Base-by-base conservation (phyloP, 53 echinoderm and acorn worm genomes). In the Actinopyga echinites region DNA sequence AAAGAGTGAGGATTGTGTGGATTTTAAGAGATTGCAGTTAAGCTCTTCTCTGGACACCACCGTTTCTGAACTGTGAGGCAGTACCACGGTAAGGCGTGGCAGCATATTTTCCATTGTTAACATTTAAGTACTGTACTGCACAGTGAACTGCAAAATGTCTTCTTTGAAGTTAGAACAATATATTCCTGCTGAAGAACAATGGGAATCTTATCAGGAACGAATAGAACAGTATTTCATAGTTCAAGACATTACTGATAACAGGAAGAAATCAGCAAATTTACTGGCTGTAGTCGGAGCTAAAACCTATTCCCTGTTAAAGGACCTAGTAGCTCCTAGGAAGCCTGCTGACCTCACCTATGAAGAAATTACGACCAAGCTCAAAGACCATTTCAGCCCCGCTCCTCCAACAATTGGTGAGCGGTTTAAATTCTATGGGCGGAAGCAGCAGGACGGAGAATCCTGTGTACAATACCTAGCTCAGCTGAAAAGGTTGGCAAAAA, bases 321-420 rank as follows among this genome's bases (percentile, higher is more conserved):
- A 65, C 69, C 13, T 87, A 56, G 56, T 66, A 4, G 56, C 74
- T 19, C 85, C 85, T 56, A 36, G 24, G 40, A 85, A 87, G 59
- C 81, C 82, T 13, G 55, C 87, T 32, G 29, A 73, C 74, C 75
- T 60, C 8, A 56, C n/a, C 23, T 59, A 74, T 34, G 60, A 31
- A 25, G 85, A 85, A 29, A n/a, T 85, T 2, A 74, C 40, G 10
- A 36, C 24, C 22, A 74, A 74, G 40, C 40, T 85, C 31, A 75
- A 73, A 32, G 36, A 30, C 23, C 79, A 86, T 54, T 37, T 49
- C 9, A 49, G 65, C 53, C 65, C 86, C 15, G 75, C 65, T 20
- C 74, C 82, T 31, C 74, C 82, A 8, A 68, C 57, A 57, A 83
- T 83, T 8, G 60, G 74, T 22, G 87, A 87, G 60, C 61, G 87